phyloP scores from a whole-genome alignment of 2,113 vertebrate species.

The Saguinus midas region DNA sequence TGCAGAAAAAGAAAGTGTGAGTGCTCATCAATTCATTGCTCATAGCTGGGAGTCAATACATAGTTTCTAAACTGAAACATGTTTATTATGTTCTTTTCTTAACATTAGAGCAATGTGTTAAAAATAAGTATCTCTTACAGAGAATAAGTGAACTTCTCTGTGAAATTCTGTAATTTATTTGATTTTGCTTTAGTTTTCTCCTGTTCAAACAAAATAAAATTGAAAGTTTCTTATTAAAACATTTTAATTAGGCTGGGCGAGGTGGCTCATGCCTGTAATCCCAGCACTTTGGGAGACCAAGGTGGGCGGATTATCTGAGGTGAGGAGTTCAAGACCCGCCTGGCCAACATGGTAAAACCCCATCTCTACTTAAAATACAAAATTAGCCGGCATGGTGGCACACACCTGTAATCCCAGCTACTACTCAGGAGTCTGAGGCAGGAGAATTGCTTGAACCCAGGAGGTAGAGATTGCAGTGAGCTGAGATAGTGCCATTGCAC shows the following conservation, averaged over 20 bases:
- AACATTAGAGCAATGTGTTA: not conserved
- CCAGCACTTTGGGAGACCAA: no score
- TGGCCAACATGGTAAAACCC: no score
- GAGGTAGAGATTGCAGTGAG: no score
- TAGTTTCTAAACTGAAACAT: not conserved
- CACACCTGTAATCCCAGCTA: no score
- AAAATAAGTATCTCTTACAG: not conserved
- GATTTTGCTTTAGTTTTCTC: not conserved
- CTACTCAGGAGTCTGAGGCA: no score
- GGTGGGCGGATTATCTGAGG: no score
- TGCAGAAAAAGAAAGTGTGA: not conserved
- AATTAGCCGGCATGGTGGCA: no score
- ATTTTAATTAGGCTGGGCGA: not conserved
- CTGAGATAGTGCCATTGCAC: no score
- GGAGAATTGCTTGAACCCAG: no score
- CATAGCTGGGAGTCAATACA: not conserved
- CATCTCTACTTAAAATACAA: no score
- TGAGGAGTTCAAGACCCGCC: no score
- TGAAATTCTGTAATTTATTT: not conserved
- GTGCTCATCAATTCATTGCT: not conserved
- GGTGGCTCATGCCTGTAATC: no score
- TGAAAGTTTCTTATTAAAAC: not conserved
- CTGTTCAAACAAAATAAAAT: not conserved
- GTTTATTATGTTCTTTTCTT: not conserved
- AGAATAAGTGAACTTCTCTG: not conserved